phyloP scores from a whole-genome alignment of 2,888 invertebrate genomes.

The Trichogramma evanescens region DNA sequence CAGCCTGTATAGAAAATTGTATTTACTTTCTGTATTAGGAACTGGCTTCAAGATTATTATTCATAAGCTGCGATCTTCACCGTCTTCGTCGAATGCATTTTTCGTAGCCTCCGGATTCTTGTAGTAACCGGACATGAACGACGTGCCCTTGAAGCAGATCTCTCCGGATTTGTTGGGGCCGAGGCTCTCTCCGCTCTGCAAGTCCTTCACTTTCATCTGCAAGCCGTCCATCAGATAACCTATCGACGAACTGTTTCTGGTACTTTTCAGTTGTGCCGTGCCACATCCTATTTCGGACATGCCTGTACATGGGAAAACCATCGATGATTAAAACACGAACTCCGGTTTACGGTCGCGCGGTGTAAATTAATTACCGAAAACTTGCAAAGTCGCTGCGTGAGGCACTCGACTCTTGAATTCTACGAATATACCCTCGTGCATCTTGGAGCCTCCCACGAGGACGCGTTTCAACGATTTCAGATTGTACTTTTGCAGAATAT shows the following conservation, averaged over 20 bases:
- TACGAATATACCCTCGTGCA: background rate
- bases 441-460: background rate
- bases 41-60: conserved; percentile 21
- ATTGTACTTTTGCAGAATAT: background rate
- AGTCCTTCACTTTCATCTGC: conserved; percentile 30
- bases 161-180: conserved; percentile 30
- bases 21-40: conserved; percentile 14
- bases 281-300: background rate
- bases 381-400: background rate
- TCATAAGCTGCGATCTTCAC: conserved; percentile 32
- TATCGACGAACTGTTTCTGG: background rate
- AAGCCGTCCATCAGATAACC: too few relatives aligned
- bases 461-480: background rate
- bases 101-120: conserved; percentile 52
- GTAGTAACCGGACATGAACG: conserved; percentile 51
- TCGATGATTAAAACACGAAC: too few relatives aligned
- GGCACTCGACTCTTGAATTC: background rate
- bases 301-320: too few relatives aligned
- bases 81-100: conserved; percentile 49
- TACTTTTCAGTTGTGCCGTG: background rate
- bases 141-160: conserved; percentile 13
- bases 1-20: conserved; percentile 24
- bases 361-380: background rate
- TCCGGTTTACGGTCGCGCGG: too few relatives aligned
- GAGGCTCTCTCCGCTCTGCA: conserved; percentile 21